These are phyloP conservation scores for Caenorhabditis remanei DNA, from an alignment of 1,140 invertebrate genomes.

Conservation along the genomic window DNA sequence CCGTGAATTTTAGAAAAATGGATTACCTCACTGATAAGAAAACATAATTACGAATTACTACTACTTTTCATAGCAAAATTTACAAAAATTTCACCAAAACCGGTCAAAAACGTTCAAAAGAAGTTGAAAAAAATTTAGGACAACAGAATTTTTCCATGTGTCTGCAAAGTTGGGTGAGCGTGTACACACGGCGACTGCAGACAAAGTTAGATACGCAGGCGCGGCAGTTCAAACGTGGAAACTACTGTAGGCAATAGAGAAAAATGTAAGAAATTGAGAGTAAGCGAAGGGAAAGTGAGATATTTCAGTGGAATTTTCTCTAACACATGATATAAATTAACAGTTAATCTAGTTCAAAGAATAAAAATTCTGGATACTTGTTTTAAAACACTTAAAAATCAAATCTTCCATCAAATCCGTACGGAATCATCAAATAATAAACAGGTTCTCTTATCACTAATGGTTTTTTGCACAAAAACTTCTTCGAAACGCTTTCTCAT, in stretches of 20 bases:
- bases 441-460: constrained; percentile 33
- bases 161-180: background rate
- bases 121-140: constrained; percentile 3
- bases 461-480: constrained; percentile 22
- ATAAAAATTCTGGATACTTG: background rate
- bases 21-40: too few species aligned
- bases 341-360: background rate
- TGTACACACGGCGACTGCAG: constrained; percentile 10
- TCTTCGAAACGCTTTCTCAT: constrained; percentile 41
- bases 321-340: background rate
- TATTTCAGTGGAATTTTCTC: background rate
- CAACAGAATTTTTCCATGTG: background rate
- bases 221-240: constrained; percentile 1
- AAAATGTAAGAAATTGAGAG: background rate
- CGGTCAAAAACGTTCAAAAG: background rate
- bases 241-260: background rate
- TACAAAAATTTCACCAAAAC: background rate
- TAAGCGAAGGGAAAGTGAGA: background rate
- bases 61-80: too few species aligned
- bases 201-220: constrained; percentile 46
- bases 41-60: too few species aligned
- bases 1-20: too few species aligned
- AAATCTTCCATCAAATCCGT: too few species aligned
- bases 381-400: background rate
- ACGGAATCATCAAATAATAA: background rate